phyloP scores from a whole-genome alignment of 2,797 vertebrate genomes.

The Semotilus atromaculatus region DNA sequence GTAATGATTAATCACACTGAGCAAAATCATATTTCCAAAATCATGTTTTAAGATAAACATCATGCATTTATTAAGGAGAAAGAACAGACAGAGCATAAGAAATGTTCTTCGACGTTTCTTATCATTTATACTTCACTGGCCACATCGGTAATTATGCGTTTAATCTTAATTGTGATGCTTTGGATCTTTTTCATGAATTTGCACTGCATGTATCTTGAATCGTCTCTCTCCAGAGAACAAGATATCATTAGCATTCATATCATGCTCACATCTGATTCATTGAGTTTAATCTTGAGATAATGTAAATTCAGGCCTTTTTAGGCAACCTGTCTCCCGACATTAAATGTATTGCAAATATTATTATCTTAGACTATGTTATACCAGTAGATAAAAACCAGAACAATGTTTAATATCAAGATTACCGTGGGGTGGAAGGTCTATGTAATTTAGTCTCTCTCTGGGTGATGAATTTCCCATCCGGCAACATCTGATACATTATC shows the following conservation, averaged over 20 bases:
- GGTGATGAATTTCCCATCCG: conserved; percentile 24
- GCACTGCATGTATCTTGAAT: conserved; percentile 4
- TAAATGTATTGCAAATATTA: conserved; percentile 35
- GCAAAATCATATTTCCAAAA: conserved; percentile 21
- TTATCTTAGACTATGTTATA: conserved; percentile 15
- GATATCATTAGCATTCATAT: conserved; percentile 17
- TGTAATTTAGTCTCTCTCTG: conserved; percentile 16
- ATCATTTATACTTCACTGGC: conserved; percentile 15
- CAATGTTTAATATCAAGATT: conserved; percentile 37
- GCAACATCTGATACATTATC: conserved; percentile 24
- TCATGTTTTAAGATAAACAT: neutral
- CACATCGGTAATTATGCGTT: conserved; percentile 19
- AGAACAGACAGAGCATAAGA: neutral
- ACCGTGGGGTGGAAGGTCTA: neutral
- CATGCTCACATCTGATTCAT: conserved; percentile 25
- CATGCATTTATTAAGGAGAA: neutral
- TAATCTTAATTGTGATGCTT: conserved; percentile 22
- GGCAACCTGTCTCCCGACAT: conserved; percentile 16
- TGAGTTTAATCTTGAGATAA: conserved; percentile 27
- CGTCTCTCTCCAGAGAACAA: conserved; percentile 14
- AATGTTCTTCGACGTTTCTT: neutral
- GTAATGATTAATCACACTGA: neutral
- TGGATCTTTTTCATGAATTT: conserved; percentile 21
- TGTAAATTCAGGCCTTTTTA: conserved; percentile 33
- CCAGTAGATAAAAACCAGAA: conserved; percentile 24